A percentile compares a stretch with the other conserved stretches of the same genome.
phyloP scores from a whole-genome alignment of 2,888 invertebrate species.

The Clanis bilineata region DNA sequence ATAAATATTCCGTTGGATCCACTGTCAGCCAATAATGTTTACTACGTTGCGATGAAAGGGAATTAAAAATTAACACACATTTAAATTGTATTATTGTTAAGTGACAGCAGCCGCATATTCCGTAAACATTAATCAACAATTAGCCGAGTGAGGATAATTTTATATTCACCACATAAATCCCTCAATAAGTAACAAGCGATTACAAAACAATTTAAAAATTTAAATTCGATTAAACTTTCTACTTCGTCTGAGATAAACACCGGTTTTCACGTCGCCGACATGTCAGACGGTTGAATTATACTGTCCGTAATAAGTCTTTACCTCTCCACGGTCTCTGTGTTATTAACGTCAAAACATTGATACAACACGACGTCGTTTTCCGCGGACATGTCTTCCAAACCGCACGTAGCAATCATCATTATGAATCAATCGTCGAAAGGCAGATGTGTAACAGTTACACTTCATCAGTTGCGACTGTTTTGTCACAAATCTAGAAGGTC shows the following conservation, averaged over 20 bases:
- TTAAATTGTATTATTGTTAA: neutral
- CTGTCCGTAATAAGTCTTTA: constrained; percentile 60
- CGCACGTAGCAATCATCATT: constrained; percentile 57
- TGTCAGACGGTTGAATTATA: constrained; percentile 55
- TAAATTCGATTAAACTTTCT: constrained; percentile 31
- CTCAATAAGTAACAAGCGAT: constrained; percentile 32
- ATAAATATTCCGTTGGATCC: neutral
- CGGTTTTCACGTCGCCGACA: constrained; percentile 37
- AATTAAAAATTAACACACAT: neutral
- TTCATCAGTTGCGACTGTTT: constrained; percentile 64
- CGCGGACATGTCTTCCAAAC: constrained; percentile 58
- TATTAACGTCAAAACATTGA: constrained; percentile 67
- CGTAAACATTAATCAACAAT: constrained; percentile 8
- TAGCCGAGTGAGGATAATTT: constrained; percentile 15
- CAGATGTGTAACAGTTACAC: constrained; percentile 72
- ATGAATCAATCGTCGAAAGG: constrained; percentile 34
- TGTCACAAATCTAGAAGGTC: constrained; percentile 32
- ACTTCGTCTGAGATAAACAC: constrained; percentile 30
- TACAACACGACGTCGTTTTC: constrained; percentile 58
- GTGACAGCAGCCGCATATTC: neutral
- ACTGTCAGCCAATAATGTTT: neutral
- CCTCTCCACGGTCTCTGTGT: constrained; percentile 55
- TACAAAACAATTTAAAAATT: constrained; percentile 41
- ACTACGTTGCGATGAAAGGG: neutral
- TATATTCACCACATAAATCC: constrained; percentile 28